Conservation (phyloP, 2,113 vertebrate genomes). For the Alces alces region DNA sequence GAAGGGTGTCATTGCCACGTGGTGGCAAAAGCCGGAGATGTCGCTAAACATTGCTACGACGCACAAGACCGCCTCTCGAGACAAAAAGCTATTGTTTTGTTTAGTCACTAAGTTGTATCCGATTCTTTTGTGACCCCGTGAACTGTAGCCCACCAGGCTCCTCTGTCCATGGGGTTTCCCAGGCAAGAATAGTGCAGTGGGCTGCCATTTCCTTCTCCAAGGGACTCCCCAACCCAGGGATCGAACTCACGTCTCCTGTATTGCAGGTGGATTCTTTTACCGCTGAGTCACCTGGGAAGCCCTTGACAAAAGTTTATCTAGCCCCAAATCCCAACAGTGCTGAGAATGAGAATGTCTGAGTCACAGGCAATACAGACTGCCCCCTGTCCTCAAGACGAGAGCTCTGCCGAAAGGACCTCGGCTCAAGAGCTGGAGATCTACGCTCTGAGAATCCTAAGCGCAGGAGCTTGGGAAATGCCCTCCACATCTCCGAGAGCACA, state of each 20-base stretch:
- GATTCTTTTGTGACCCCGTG: not conserved
- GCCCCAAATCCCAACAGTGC: not conserved
- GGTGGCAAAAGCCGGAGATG: not conserved
- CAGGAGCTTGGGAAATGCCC: not conserved
- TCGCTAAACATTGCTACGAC: not conserved
- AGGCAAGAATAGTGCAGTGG: not conserved
- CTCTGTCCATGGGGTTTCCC: not conserved
- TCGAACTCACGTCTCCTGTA: fast-evolving
- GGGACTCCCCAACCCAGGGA: not conserved
- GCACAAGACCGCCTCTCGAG: not conserved
- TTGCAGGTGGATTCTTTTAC: not conserved
- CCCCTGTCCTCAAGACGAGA: too few species aligned
- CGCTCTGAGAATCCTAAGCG: not conserved
- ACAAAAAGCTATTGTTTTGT: not conserved
- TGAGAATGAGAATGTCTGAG: not conserved
- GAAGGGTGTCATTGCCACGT: fast-evolving
- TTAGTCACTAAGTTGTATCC: not conserved
- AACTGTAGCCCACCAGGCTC: not conserved
- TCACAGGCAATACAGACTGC: not conserved
- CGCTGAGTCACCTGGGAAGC: not conserved
- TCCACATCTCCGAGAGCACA: not conserved
- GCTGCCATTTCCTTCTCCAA: not conserved
- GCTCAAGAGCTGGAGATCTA: not conserved
- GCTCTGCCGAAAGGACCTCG: fast-evolving
- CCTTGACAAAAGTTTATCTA: not conserved